Percentiles rank a stretch among this genome's conserved stretches.
Evolutionary conservation across 2,113 vertebrate species (phyloP).

Genomic region (Lampris megalopsis): DNA sequence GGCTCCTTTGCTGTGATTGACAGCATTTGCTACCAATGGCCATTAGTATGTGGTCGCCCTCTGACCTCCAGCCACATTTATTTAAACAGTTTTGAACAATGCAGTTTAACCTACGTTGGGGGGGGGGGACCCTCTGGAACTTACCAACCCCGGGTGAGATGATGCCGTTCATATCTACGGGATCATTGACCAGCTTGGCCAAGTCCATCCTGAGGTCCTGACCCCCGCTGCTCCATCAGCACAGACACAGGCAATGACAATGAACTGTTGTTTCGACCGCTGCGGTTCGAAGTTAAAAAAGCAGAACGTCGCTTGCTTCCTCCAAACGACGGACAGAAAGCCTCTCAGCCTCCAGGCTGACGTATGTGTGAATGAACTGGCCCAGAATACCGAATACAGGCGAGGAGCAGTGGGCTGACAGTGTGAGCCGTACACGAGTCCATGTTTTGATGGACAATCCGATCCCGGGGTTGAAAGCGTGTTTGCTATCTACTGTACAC

Average conservation of each 20-base stretch:
- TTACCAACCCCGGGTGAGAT: slow-evolving; percentile 67
- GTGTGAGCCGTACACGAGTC: not conserved
- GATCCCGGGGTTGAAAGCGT: slow-evolving; percentile 60
- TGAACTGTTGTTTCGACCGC: slow-evolving; percentile 52
- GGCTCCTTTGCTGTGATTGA: slow-evolving; percentile 85
- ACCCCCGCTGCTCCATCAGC: slow-evolving; percentile 26
- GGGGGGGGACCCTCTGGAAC: slow-evolving; percentile 75
- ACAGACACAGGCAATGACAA: slow-evolving; percentile 15
- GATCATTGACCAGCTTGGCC: slow-evolving; percentile 58
- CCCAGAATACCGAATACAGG: slow-evolving; percentile 22
- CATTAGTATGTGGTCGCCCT: slow-evolving; percentile 84
- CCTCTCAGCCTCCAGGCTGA: slow-evolving; percentile 45
- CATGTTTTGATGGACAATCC: slow-evolving; percentile 59
- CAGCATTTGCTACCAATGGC: slow-evolving; percentile 87
- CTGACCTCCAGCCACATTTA: slow-evolving; percentile 81
- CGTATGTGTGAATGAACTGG: slow-evolving; percentile 61
- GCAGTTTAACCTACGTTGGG: slow-evolving; percentile 82
- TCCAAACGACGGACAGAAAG: slow-evolving; percentile 19
- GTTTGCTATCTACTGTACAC: slow-evolving; percentile 59
- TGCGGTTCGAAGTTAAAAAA: slow-evolving; percentile 48
- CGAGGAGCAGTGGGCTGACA: slow-evolving; percentile 24
- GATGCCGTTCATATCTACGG: slow-evolving; percentile 68
- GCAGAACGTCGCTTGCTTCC: slow-evolving; percentile 38
- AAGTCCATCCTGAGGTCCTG: not conserved
- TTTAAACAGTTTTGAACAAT: slow-evolving; percentile 83